Evolutionary conservation across 1,140 invertebrate genomes (phyloP), one percentile per base, ranked within the genome.

Genomic region (Listronotus bonariensis): DNA sequence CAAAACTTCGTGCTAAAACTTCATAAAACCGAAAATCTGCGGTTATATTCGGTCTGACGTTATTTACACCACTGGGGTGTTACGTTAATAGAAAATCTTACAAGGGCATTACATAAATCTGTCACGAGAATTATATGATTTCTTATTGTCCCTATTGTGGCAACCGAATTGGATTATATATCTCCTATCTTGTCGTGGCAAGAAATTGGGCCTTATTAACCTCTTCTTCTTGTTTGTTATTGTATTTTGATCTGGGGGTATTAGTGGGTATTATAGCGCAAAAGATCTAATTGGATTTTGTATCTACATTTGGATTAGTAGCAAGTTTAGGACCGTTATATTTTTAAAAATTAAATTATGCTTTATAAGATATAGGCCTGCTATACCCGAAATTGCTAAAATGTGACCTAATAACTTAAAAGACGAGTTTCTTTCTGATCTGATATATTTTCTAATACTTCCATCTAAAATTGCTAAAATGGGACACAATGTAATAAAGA

Each of bases 51-150:
- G 17, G 10, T 9, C 12, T 17, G n/a, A 11, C 46, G 53, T 65
- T 57, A 57, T 65, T 57, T 65, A 65, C 61, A 48, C 40, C 20
- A 14, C 14, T 8, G 59, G 59, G 38, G 48, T 43, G 48, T 53
- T 15, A 10, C 59, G 41, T 63, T 65, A 65, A 65, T 65, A 57
- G 62, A 65, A 65, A 65, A 65, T 55, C 62, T 57, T 55, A 52
- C 62, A 56, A 57, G 62, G 54, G 62, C 54, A 65, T 65, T 51
- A 65, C 62, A 65, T 65, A 65, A 65, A 65, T 65, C 62, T 65
- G 54, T 56, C 52, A 55, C 61, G 43, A 56, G 62, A 62, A 62
- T 56, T 55, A 51, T 51, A 55, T 42, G 62, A 65, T 65, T 65
- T 49, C 62, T 49, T 38, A 57, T 65, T 65, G 62, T 65, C 54